Conservation (phyloP, 1,140 invertebrate species). For the Telenomus remus region DNA sequence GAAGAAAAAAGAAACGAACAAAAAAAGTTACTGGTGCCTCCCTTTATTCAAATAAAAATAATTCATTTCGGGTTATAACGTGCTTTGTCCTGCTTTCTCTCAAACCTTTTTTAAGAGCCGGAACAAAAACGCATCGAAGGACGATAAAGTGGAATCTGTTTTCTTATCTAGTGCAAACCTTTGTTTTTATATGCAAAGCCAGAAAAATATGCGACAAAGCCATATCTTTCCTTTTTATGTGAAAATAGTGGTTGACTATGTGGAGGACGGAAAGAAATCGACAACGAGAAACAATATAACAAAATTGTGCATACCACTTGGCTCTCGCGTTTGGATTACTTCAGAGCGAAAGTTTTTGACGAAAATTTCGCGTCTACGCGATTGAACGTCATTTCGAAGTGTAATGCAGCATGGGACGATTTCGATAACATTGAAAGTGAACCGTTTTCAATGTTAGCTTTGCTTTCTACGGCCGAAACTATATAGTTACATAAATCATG, state of each 20-base stretch:
- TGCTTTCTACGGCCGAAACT: constrained; percentile 44
- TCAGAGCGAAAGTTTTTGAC: too few species aligned
- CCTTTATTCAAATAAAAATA: not conserved
- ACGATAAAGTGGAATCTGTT: constrained; percentile 32
- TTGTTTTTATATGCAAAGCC: constrained; percentile 3
- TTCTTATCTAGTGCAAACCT: constrained; percentile 29
- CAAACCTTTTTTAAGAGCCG: constrained; percentile 7
- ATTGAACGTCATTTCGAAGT: too few species aligned
- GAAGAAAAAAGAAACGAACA: too few species aligned
- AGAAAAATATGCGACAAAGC: too few species aligned
- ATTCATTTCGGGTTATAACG: constrained; percentile 3
- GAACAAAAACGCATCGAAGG: constrained; percentile 29
- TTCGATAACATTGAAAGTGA: constrained; percentile 39
- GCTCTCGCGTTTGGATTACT: too few species aligned
- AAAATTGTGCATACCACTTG: too few species aligned
- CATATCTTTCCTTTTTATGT: too few species aligned
- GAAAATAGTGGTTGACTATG: too few species aligned
- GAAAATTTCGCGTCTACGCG: too few species aligned
- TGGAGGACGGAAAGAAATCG: too few species aligned
- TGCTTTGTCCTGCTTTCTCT: constrained; percentile 16
- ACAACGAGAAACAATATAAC: too few species aligned
- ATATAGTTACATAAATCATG: constrained; percentile 51
- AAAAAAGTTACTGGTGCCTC: too few species aligned
- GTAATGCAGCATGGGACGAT: constrained; percentile 1
- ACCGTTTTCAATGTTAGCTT: constrained; percentile 24